Conservation (phyloP, 2,888 invertebrate genomes). For the Nysson spinosus region DNA sequence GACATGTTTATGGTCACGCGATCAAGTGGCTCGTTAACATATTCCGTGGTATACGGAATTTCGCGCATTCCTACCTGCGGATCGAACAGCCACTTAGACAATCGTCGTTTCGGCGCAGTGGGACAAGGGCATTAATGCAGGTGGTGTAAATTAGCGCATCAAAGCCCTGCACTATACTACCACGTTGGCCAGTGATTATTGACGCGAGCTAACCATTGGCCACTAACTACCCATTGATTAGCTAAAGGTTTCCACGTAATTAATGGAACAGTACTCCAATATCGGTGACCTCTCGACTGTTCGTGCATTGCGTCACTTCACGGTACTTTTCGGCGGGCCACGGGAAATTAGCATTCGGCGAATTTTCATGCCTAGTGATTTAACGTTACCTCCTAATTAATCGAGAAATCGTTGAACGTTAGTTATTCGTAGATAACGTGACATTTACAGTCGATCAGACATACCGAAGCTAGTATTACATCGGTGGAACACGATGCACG, state of each 20-base stretch:
- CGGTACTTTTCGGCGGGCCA: neutral
- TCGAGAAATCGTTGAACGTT: no score
- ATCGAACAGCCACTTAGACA: conserved; percentile 54
- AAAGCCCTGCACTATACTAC: conserved; percentile 64
- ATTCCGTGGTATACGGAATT: conserved; percentile 36
- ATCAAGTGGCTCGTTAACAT: conserved; percentile 40
- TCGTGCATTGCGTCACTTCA: conserved; percentile 10
- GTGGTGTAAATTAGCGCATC: conserved; percentile 72
- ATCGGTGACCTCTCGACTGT: conserved; percentile 31
- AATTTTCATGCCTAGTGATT: no score
- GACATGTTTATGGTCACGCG: conserved; percentile 11
- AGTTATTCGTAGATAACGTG: no score
- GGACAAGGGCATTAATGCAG: conserved; percentile 62
- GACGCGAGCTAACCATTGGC: conserved; percentile 71
- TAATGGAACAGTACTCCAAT: conserved; percentile 71
- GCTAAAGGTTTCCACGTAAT: conserved; percentile 71
- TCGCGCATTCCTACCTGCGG: conserved; percentile 25
- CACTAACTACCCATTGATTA: conserved; percentile 75
- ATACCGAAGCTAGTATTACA: no score
- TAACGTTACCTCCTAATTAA: no score
- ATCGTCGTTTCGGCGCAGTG: conserved; percentile 58
- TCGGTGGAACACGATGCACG: neutral
- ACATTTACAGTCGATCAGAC: no score
- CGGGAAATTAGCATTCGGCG: no score
- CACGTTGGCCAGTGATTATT: conserved; percentile 71